Evolutionary conservation across 2,113 vertebrate genomes (phyloP).

Genomic region (Zosterops lateralis): DNA sequence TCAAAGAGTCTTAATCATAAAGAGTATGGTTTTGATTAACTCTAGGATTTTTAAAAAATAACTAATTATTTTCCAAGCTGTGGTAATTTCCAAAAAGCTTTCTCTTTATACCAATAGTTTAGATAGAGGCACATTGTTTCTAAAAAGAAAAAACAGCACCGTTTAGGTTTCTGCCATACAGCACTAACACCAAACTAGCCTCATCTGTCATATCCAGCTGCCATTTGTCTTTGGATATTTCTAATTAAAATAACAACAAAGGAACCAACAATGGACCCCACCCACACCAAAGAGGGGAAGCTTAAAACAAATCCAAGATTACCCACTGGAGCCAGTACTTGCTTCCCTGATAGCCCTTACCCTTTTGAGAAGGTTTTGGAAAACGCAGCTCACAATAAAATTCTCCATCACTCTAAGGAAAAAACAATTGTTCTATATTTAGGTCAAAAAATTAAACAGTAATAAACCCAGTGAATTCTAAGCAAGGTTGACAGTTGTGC

Average conservation of each 20-base stretch:
- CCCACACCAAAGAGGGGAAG: not conserved
- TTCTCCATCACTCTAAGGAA: not conserved
- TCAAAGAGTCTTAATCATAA: not conserved
- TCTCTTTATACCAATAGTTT: not conserved
- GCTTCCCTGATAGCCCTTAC: not conserved
- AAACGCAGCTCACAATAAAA: not conserved
- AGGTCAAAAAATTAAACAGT: not conserved
- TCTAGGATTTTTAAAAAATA: not conserved
- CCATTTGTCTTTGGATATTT: not conserved
- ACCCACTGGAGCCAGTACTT: not conserved
- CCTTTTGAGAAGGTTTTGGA: not conserved
- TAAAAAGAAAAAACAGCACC: not conserved
- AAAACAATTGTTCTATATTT: slow-evolving; percentile 12
- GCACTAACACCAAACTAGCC: not conserved
- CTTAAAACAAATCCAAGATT: not conserved
- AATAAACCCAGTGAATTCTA: not conserved
- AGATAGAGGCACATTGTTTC: not conserved
- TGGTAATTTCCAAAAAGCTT: not conserved
- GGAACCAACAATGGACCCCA: not conserved
- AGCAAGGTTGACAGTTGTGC: not conserved
- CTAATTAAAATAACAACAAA: not conserved
- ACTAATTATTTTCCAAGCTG: not conserved
- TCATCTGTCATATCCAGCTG: not conserved
- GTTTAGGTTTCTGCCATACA: not conserved
- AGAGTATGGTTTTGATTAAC: not conserved